Conservation (phyloP, 2,113 vertebrate genomes). For the Ophiodon elongatus region DNA sequence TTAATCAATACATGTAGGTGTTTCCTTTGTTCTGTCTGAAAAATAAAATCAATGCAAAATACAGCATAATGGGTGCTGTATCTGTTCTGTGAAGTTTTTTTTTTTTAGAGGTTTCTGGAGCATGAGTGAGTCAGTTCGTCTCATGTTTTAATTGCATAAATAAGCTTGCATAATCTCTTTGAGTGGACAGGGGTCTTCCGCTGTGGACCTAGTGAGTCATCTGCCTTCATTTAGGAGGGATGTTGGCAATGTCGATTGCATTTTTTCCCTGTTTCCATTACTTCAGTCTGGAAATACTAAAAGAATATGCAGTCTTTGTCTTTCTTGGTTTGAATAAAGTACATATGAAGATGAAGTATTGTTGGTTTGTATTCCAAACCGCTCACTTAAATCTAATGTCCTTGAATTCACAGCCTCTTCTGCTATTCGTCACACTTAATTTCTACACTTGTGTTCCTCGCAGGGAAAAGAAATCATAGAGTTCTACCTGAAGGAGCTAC, state of each 20-base stretch:
- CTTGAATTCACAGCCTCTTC: neutral
- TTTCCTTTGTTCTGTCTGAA: neutral
- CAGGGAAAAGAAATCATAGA: slow-evolving; percentile 99
- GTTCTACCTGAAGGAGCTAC: slow-evolving; percentile 93
- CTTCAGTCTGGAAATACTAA: neutral
- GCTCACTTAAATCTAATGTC: neutral
- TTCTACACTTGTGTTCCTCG: neutral
- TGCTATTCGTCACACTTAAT: neutral
- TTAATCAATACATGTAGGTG: neutral
- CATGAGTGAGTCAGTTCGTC: slow-evolving; percentile 26
- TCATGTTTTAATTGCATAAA: slow-evolving; percentile 40
- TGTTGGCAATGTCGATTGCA: neutral
- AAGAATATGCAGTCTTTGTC: neutral
- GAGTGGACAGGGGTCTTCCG: slow-evolving; percentile 32
- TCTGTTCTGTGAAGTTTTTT: neutral
- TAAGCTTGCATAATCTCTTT: slow-evolving; percentile 42
- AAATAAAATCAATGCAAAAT: neutral
- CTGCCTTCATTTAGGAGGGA: neutral
- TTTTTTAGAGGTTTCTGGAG: slow-evolving; percentile 1
- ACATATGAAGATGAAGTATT: neutral
- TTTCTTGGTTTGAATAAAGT: neutral
- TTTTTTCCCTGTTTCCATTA: neutral
- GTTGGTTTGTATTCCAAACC: neutral
- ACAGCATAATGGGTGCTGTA: neutral
- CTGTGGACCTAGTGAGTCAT: slow-evolving; percentile 37